A percentile compares a stretch with the other conserved stretches of the same genome.
Evolutionary conservation across 2,888 invertebrate genomes (phyloP).

Genomic region (Morpho achilles): DNA sequence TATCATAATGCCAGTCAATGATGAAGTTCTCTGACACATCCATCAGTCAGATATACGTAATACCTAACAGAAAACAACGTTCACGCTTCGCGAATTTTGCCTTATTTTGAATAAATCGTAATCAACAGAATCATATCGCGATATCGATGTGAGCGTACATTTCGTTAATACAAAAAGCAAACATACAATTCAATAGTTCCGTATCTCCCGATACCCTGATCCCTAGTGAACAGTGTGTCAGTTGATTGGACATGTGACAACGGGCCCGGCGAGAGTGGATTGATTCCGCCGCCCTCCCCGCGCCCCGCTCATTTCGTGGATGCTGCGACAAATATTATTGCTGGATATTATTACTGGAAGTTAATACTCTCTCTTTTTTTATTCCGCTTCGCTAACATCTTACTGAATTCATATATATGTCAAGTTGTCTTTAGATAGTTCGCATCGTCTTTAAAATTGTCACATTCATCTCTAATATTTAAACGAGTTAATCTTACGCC

Average conservation of each 20-base stretch:
- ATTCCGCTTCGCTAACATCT: constrained; percentile 44
- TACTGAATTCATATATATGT: too few relatives aligned
- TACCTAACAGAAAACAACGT: too few relatives aligned
- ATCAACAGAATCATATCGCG: constrained; percentile 7
- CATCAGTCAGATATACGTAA: too few relatives aligned
- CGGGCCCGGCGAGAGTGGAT: constrained; percentile 70
- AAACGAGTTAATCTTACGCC: too few relatives aligned
- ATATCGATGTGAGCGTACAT: constrained; percentile 1
- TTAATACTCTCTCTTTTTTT: constrained; percentile 55
- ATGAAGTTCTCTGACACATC: too few relatives aligned
- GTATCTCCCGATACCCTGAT: constrained; percentile 38
- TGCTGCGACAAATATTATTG: constrained; percentile 66
- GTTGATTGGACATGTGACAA: constrained; percentile 68
- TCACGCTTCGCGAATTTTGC: too few relatives aligned
- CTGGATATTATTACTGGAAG: constrained; percentile 52
- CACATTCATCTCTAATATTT: too few relatives aligned
- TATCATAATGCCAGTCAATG: too few relatives aligned
- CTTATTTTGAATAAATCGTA: background rate
- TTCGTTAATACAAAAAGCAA: constrained; percentile 10
- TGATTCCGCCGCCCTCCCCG: constrained; percentile 51
- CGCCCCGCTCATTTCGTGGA: constrained; percentile 34
- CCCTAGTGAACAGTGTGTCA: constrained; percentile 69
- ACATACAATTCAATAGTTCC: constrained; percentile 22
- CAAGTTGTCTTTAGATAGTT: background rate
- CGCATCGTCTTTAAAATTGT: too few relatives aligned